Evolutionary conservation across 2,113 vertebrate species (phyloP).

Genomic region (Chaenocephalus aceratus): DNA sequence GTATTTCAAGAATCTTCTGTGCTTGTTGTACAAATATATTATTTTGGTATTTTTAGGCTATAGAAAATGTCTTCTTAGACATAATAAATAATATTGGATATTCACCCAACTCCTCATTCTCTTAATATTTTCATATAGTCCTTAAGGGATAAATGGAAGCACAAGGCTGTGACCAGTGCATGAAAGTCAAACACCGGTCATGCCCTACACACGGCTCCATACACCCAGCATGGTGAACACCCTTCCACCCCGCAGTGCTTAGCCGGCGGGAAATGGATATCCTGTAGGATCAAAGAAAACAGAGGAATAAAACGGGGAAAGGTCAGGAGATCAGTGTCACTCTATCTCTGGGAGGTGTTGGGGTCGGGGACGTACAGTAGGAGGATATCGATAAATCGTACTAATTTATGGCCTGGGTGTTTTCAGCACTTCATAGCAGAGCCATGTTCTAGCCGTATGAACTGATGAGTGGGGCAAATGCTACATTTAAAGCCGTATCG

Average conservation of each 20-base stretch:
- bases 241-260: conserved; percentile 42
- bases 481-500: conserved; percentile 54
- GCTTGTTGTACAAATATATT: not conserved
- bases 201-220: conserved; percentile 13
- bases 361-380: conserved; percentile 49
- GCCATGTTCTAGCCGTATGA: conserved; percentile 52
- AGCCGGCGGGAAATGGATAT: conserved; percentile 63
- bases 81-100: not conserved
- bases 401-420: conserved; percentile 72
- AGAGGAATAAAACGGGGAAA: conserved; percentile 75
- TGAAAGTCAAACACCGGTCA: conserved; percentile 12
- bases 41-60: not conserved
- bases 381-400: conserved; percentile 73
- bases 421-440: conserved; percentile 73
- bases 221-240: conserved; percentile 31
- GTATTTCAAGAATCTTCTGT: not conserved
- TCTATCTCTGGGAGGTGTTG: conserved; percentile 60
- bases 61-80: not conserved
- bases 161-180: not conserved
- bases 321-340: conserved; percentile 76
- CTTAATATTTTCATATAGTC: too few species aligned
- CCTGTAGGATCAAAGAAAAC: conserved; percentile 74
- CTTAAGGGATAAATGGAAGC: not conserved
- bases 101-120: not conserved
- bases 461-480: conserved; percentile 46